These are phyloP conservation scores for Drosophila subobscura DNA, from an alignment of 1,140 invertebrate genomes.

Conservation along the genomic window DNA sequence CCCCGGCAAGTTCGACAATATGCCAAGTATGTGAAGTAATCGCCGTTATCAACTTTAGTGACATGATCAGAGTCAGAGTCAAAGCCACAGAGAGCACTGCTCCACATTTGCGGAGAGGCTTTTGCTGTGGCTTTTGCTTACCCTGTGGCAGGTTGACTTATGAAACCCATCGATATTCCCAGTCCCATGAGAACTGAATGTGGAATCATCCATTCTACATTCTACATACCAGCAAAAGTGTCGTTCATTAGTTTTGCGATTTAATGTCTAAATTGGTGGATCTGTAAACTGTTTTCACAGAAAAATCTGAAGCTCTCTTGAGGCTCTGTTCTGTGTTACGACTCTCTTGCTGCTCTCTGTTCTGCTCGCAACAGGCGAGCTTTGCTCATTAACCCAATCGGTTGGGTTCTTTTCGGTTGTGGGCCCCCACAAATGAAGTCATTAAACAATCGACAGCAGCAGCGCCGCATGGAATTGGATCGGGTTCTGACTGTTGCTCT, in stretches of 20 bases:
- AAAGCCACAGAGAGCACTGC: conserved; percentile 32
- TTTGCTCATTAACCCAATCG: conserved; percentile 72
- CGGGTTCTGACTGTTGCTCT: conserved; percentile 20
- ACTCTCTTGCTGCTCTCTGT: conserved; percentile 6
- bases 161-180: conserved; percentile 42
- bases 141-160: conserved; percentile 54
- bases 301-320: neutral
- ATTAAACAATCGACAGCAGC: conserved; percentile 71
- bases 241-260: conserved; percentile 28
- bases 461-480: conserved; percentile 44
- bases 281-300: conserved; percentile 27
- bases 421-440: conserved; percentile 60
- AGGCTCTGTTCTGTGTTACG: neutral
- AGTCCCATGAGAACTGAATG: too few relatives aligned
- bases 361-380: conserved; percentile 18
- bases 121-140: conserved; percentile 15
- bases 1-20: conserved; percentile 74
- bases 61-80: conserved; percentile 56
- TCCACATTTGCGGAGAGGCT: conserved; percentile 54
- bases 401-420: conserved; percentile 31
- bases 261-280: conserved; percentile 35
- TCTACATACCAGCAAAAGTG: neutral
- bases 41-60: conserved; percentile 79
- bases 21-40: conserved; percentile 79
- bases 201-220: too few relatives aligned